A percentile compares a stretch with the other conserved stretches of the same genome.
Evolutionary conservation across 2,797 vertebrate species (phyloP).

Genomic region (Artibeus jamaicensis): DNA sequence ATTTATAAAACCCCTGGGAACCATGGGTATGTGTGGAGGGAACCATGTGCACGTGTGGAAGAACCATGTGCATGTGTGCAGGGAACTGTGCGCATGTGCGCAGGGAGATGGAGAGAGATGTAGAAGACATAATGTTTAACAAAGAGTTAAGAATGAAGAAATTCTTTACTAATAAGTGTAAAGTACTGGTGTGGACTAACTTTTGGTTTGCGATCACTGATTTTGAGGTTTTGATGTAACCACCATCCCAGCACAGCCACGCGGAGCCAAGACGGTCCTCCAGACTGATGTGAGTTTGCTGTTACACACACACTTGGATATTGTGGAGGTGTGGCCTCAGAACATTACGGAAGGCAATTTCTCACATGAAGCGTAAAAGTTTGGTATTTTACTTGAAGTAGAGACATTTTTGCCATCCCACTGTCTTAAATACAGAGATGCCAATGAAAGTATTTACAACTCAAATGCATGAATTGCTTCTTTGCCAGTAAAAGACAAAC

Average conservation of each 20-base stretch:
- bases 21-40: no score
- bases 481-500: slow-evolving; percentile 14
- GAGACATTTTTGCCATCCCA: background rate
- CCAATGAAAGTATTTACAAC: slow-evolving; percentile 60
- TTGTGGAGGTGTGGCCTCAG: background rate
- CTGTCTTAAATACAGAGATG: background rate
- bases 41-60: no score
- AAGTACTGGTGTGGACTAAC: background rate
- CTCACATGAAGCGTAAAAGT: background rate
- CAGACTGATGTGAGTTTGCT: background rate
- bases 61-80: no score
- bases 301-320: background rate
- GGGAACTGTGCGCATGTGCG: background rate
- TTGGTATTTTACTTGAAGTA: background rate
- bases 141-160: background rate
- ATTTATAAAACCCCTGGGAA: background rate
- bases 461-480: slow-evolving; percentile 54
- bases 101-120: background rate
- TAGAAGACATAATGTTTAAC: background rate
- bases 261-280: background rate
- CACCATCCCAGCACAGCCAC: background rate
- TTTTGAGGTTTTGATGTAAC: background rate
- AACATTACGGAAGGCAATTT: background rate
- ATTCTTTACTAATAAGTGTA: background rate
- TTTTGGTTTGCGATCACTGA: background rate